Evolutionary conservation across 2,888 invertebrate genomes (phyloP), one percentile per base, ranked within the genome.

Genomic region (Artemia sinica): DNA sequence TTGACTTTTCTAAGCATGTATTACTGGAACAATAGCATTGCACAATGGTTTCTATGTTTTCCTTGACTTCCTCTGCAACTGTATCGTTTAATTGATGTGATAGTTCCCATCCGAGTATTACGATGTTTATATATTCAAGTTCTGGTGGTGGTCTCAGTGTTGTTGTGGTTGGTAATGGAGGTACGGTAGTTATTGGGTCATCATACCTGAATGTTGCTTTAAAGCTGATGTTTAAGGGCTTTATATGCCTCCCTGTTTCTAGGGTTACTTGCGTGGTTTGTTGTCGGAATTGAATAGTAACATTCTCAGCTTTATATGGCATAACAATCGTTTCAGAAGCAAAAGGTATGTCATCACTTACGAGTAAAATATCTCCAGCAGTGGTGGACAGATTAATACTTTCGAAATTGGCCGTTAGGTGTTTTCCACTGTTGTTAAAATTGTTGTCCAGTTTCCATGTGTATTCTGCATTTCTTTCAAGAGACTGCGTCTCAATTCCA

Each of bases 221-320:
- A 58, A 58, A 58, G 28, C 63, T 28, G 63, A 58, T 58, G 8
- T 58, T 58, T 18, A 58, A 28, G n/a, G 63, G 63, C 14, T 58
- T 18, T 58, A 28, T 18, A 11, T 58, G 63, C 9, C 63, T n/a
- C n/a, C 63, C 63, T n/a, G 63, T 58, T 58, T 18, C 8, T 18
- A 58, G 63, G 14, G n/a, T n/a, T 8, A 58, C 28, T 58, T 58
- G 63, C 14, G 63, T 58, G 14, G 63, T 18, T 18, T 58, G n/a
- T 10, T 28, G 9, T n/a, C 63, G 63, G 11, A 58, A 58, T 58
- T 58, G 63, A 8, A 58, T 58, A 18, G n/a, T 28, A n/a, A 58
- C n/a, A 28, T 58, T 58, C 1, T n/a, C 2, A 18, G 63, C n/a
- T 8, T 9, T 58, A 28, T 58, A 58, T 18, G 63, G 63, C n/a